Evolutionary conservation across 2,888 invertebrate species (phyloP).

Genomic region (Lucinisca nassula): DNA sequence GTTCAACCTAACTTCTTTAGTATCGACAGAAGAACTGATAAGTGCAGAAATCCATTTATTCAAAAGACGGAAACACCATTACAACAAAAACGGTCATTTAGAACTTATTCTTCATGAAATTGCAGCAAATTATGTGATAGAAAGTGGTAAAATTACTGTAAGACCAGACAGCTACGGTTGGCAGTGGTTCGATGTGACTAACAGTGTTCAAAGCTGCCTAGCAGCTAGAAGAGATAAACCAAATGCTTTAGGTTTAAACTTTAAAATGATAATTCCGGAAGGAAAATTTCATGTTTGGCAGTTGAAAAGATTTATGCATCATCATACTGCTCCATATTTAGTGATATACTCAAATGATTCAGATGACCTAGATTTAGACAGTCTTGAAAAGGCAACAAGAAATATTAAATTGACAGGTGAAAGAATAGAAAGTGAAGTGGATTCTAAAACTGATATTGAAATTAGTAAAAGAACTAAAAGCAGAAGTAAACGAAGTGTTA

Average conservation of each 20-base stretch:
- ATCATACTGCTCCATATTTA: slow-evolving; percentile 86
- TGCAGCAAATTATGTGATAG: slow-evolving; percentile 77
- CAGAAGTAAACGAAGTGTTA: slow-evolving; percentile 55
- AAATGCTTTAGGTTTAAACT: slow-evolving; percentile 83
- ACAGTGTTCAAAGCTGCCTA: slow-evolving; percentile 81
- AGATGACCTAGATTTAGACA: slow-evolving; percentile 80
- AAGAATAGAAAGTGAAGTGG: slow-evolving; percentile 18
- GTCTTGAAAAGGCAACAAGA: slow-evolving; percentile 75
- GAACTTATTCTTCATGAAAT: slow-evolving; percentile 81
- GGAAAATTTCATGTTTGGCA: slow-evolving; percentile 75
- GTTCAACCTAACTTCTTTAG: slow-evolving; percentile 87
- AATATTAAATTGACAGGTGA: slow-evolving; percentile 36
- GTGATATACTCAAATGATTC: slow-evolving; percentile 87
- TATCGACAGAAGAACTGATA: slow-evolving; percentile 84
- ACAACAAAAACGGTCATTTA: slow-evolving; percentile 67
- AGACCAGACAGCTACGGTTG: slow-evolving; percentile 81
- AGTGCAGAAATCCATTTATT: slow-evolving; percentile 88
- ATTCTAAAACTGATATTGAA: slow-evolving; percentile 33
- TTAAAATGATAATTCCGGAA: slow-evolving; percentile 76
- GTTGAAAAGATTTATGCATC: slow-evolving; percentile 81
- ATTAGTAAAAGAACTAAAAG: slow-evolving; percentile 53
- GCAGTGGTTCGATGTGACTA: slow-evolving; percentile 86
- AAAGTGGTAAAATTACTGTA: slow-evolving; percentile 76
- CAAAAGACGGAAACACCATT: slow-evolving; percentile 75
- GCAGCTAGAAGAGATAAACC: slow-evolving; percentile 71